phyloP scores from a whole-genome alignment of 2,888 invertebrate species.

The Adela reaumurella region DNA sequence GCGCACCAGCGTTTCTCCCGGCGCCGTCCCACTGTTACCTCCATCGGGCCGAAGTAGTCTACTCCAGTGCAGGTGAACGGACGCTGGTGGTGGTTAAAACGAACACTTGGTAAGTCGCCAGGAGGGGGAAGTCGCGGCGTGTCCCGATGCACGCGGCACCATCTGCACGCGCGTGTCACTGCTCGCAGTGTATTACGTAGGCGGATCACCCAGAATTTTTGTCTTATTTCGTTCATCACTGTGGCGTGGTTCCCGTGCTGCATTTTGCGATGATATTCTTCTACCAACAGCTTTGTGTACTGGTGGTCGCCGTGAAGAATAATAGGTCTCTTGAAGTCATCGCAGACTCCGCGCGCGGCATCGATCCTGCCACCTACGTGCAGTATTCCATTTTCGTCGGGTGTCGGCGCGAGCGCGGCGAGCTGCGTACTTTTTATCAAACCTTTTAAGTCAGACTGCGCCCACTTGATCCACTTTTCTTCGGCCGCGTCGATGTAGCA shows the following conservation, averaged over 20 bases:
- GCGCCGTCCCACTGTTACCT: background rate
- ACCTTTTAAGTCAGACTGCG: no score
- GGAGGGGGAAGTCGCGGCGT: background rate
- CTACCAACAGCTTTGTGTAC: background rate
- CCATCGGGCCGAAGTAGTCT: background rate
- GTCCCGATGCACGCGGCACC: background rate
- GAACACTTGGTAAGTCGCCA: background rate
- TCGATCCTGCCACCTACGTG: background rate
- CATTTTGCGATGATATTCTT: background rate
- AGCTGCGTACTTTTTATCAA: background rate
- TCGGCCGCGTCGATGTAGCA: no score
- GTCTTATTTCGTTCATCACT: background rate
- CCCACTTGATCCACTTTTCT: no score
- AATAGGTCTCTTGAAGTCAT: no score
- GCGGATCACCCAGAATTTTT: background rate
- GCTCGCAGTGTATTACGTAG: background rate
- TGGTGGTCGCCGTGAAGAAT: background rate
- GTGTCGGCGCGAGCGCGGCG: background rate
- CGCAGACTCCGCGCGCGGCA: background rate
- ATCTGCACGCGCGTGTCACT: background rate
- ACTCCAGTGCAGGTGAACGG: background rate
- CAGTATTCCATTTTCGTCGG: background rate
- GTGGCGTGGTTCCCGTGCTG: background rate
- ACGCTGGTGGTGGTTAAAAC: background rate
- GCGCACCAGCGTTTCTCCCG: conserved; percentile 9